A percentile compares a stretch with the other conserved stretches of the same genome.
These are phyloP conservation scores for Scatophagus argus DNA, from an alignment of 2,113 vertebrate species.

Conservation along the genomic window DNA sequence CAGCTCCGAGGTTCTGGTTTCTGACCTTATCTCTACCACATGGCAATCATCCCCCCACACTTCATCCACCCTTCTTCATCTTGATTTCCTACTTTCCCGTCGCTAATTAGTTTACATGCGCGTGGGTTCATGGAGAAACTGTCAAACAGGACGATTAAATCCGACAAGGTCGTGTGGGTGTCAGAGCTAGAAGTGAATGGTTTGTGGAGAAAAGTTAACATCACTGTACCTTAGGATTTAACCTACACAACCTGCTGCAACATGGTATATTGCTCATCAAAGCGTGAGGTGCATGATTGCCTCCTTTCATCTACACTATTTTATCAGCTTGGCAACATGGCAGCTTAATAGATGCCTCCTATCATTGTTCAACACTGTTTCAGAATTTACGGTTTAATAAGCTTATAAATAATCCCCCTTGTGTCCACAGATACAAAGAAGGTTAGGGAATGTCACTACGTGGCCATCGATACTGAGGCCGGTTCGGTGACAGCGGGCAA, in stretches of 20 bases:
- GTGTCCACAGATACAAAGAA: conserved; percentile 69
- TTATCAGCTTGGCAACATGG: conserved; percentile 66
- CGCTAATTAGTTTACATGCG: conserved; percentile 60
- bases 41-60: conserved; percentile 21
- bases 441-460: conserved; percentile 67
- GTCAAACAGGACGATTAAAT: conserved; percentile 41
- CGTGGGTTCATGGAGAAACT: conserved; percentile 26
- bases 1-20: conserved; percentile 23
- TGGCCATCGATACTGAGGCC: conserved; percentile 38
- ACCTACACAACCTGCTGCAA: conserved; percentile 31
- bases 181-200: conserved; percentile 18
- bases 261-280: conserved; percentile 44
- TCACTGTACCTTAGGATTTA: conserved; percentile 1
- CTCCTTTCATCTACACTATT: conserved; percentile 64
- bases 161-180: conserved; percentile 51
- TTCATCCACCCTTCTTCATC: conserved; percentile 37
- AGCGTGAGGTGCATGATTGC: conserved; percentile 61
- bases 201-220: conserved; percentile 25
- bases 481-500: conserved; percentile 39
- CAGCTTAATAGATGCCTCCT: conserved; percentile 64
- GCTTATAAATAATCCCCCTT: conserved; percentile 76
- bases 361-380: conserved; percentile 68
- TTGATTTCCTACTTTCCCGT: conserved; percentile 47
- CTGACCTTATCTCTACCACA: conserved; percentile 53
- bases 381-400: conserved; percentile 74